Base-by-base conservation (phyloP, 1,140 invertebrate genomes). In the Drosophila sucinea region DNA sequence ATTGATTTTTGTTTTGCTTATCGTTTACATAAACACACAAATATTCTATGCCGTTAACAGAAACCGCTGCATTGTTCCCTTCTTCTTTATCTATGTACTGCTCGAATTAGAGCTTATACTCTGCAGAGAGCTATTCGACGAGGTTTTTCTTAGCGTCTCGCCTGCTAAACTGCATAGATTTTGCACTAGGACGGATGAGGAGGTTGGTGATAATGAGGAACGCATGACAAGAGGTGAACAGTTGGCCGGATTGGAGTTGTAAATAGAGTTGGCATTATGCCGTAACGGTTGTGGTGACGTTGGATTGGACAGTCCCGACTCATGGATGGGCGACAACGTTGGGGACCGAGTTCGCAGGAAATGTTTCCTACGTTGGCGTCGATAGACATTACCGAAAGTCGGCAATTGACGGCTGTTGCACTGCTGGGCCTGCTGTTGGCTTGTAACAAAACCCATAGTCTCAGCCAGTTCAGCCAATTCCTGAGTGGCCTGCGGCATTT, bases 281-380 rank as follows among this genome's bases (percentile, higher is more conserved):
- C 77, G 61, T 93, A 91, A 10, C 92, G 92, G 94, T 75, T 94
- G 92, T 17, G 95, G 95, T 57, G 95, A 95, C 2, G 94, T 94
- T 0, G 95, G 95, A 92, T 96, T 96, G 3, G 95, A 96, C 1
- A 95, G 92, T n/a, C 95, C 95, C 11, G 95, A 95, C 78, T 96
- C 95, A 41, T 94, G 94, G 33, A 96, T 96, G 7, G 95, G 95
- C 33, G 95, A 96, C 47, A 96, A 90, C 35, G 93, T 93, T 67
- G 92, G 94, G n/a, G 93, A 95, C 90, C 90, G 94, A 67, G 77
- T 94, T 80, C 78, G 93, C 90, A 62, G 90, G 82, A 67, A 93
- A 82, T 86, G 93, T 74, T 93, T 93, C 3, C 93, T 75, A 23
- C 93, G 81, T 17, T 90, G 92, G 0, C 92, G 89, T 17, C 91